A percentile compares a stretch with the other conserved stretches of the same genome.
Conservation (phyloP, 2,888 invertebrate genomes). For the Tenthredo distinguenda region DNA sequence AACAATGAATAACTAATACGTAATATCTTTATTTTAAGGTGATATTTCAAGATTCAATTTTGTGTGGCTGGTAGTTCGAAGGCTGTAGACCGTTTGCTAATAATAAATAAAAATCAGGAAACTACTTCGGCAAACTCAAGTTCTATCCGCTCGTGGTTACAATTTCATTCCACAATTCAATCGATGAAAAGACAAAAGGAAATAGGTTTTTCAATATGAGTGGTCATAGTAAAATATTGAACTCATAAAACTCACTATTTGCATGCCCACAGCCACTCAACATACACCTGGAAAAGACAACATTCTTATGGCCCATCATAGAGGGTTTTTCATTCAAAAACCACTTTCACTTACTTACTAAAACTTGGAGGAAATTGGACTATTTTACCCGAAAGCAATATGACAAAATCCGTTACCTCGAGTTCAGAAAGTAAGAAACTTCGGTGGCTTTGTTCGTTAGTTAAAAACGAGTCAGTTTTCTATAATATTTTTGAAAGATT, state of each 20-base stretch:
- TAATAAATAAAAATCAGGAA: background rate
- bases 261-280: background rate
- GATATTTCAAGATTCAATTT: constrained; percentile 34
- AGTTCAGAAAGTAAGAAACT: background rate
- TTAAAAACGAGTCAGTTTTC: background rate
- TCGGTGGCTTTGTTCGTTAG: background rate
- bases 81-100: background rate
- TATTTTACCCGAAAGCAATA: background rate
- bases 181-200: background rate
- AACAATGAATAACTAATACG: constrained; percentile 23
- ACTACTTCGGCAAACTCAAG: background rate
- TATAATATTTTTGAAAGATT: background rate
- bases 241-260: background rate
- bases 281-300: background rate
- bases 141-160: background rate
- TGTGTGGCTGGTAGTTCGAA: background rate
- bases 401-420: background rate
- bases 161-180: background rate
- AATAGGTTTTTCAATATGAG: background rate
- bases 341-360: background rate
- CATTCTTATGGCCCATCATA: background rate
- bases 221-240: background rate
- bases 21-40: background rate
- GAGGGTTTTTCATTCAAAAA: background rate
- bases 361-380: background rate